Base-by-base conservation (phyloP, 2,113 vertebrate genomes). In the Triplophysa rosa region DNA sequence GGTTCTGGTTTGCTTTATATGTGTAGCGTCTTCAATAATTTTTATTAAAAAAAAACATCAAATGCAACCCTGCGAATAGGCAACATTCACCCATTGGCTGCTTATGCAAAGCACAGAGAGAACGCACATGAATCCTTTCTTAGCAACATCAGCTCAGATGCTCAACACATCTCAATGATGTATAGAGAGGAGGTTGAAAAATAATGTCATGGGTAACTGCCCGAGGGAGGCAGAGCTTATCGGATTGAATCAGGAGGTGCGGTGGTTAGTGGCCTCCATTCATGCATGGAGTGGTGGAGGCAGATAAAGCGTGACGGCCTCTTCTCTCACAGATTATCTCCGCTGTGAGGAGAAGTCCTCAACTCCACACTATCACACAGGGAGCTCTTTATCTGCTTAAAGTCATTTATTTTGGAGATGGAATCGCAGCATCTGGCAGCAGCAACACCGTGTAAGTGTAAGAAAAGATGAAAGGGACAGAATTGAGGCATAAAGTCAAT, bases 361-460 rank as follows among this genome's bases (percentile, higher is more conserved):
- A 67, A 74, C 86, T 82, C 82, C 82, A 85, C 84, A 72, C 82
- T 45, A 17, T 77, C 86, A 86, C 87, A 87, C 85, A 68, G 66
- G 71, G 54, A 73, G 73, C 74, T 77, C 84, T 90, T 90, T 87
- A 91, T 92, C 90, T 88, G 67, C 80, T 86, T 87, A 21, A 85
- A 89, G 87, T 89, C 87, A 88, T 89, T 92, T 91, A 88, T 90
- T 91, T 88, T 67, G 82, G 67, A 87, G 88, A 90, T 89, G 84
- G 83, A 91, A 91, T 91, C 90, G 78, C 65, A 86, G 83, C 82
- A 80, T 80, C 85, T 42, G 75, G 69, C 54, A 23, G 11, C 16
- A 47, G 77, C 78, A 86, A 88, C 81, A 86, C 12, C 69, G 8
- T 56, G 45, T 47, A 72, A 72, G 69, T 72, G 69, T 72, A 24